Conservation (phyloP, 2,113 vertebrate genomes). For the Isichthys henryi region DNA sequence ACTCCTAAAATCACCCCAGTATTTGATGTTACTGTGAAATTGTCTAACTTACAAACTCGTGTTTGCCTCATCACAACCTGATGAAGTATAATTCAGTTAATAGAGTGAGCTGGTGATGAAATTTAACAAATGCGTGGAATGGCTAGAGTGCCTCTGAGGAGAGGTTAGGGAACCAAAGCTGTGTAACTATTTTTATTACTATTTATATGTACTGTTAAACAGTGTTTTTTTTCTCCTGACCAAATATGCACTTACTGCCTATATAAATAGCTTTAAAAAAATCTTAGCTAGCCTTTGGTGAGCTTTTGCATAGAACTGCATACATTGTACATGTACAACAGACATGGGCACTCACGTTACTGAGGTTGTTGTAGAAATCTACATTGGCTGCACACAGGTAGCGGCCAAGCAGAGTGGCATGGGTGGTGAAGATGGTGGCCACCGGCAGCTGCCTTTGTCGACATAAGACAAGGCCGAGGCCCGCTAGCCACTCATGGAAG, state of each 20-base stretch:
- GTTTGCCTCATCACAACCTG: background rate
- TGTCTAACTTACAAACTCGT: background rate
- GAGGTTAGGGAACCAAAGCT: background rate
- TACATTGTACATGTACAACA: background rate
- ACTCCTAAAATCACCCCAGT: background rate
- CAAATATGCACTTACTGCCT: background rate
- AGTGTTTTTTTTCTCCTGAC: background rate
- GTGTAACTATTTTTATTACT: background rate
- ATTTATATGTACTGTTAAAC: background rate
- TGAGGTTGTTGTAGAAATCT: constrained; percentile 86
- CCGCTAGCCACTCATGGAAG: constrained; percentile 87
- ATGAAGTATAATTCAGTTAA: background rate
- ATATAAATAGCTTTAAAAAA: background rate
- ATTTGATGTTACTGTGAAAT: background rate
- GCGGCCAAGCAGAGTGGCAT: constrained; percentile 80
- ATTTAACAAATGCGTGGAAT: background rate
- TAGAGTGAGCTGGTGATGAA: background rate
- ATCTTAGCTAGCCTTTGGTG: background rate
- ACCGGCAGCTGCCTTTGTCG: constrained; percentile 70
- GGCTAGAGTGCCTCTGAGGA: background rate
- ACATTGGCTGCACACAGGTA: constrained; percentile 84
- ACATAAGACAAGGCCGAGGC: constrained; percentile 74
- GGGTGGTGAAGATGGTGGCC: constrained; percentile 87
- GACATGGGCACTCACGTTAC: constrained; percentile 23
- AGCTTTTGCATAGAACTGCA: background rate